Percentiles rank a stretch among this genome's conserved stretches.
These are phyloP conservation scores for Pantelozetes paolii DNA, from an alignment of 2,888 invertebrate genomes.

Conservation along the genomic window DNA sequence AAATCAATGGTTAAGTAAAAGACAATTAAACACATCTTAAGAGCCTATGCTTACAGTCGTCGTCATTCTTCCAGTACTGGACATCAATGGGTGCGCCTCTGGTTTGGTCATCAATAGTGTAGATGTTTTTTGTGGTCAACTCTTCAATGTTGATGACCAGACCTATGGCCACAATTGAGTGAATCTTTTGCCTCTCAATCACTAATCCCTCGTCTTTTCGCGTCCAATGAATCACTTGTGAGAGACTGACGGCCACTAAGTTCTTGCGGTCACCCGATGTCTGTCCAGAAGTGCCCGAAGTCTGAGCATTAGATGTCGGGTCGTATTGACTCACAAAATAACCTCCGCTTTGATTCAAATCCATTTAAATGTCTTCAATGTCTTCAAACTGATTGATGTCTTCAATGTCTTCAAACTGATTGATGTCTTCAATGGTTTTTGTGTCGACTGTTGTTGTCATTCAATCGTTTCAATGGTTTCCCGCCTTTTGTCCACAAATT, in stretches of 20 bases:
- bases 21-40: too few species aligned
- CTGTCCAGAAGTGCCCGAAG: background rate
- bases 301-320: background rate
- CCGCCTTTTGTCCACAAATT: too few species aligned
- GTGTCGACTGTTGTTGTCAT: too few species aligned
- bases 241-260: conserved; percentile 49
- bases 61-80: conserved; percentile 43
- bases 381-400: too few species aligned
- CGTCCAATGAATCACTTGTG: conserved; percentile 53
- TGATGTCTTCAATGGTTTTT: too few species aligned
- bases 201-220: conserved; percentile 42
- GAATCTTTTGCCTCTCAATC: conserved; percentile 40
- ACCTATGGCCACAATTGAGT: conserved; percentile 44
- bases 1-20: too few species aligned
- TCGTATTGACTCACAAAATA: conserved; percentile 24
- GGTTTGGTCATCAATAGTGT: conserved; percentile 45
- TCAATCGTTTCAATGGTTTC: too few species aligned
- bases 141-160: conserved; percentile 45
- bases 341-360: conserved; percentile 15
- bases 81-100: conserved; percentile 45
- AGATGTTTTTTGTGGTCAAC: conserved; percentile 46
- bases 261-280: conserved; percentile 7
- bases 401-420: too few species aligned
- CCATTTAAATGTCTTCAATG: too few species aligned
- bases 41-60: too few species aligned